Base-by-base conservation (phyloP, 2,888 invertebrate genomes). In the Sialis lutaria region DNA sequence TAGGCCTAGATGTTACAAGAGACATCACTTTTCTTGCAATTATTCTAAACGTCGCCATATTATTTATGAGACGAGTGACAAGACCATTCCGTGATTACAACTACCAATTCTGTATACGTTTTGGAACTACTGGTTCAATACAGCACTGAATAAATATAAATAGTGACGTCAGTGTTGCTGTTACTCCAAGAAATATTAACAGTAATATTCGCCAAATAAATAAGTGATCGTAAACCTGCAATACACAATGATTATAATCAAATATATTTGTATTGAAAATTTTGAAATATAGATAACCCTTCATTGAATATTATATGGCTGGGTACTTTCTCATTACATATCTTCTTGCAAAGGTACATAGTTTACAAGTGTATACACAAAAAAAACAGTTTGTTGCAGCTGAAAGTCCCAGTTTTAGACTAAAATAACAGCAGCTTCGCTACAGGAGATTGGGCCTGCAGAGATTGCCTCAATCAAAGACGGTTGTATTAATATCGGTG, bases 201-300 rank as follows among this genome's bases (percentile, higher is more conserved):
- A 73, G 60, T 35, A 67, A 54, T 43, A 66, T 61, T 52, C 71
- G 66, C 65, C 72, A 72, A 46, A 75, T 59, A 51, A 70, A 69
- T 32, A 65, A 57, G 50, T 69, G 68, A 56, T 75, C 74, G 50
- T 70, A 71, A 37, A 68, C 65, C 75, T 75, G 60, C 42, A 66
- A 69, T 53, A 50, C 44, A 55, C 53, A 52, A 48, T 46, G 9
- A 10, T 2, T 22, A 22, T 22, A 22, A 22, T 22, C 22, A 22
- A 2, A 22, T 22, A 4, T 22, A 22, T 22, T 22, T 22, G 22
- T 22, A 22, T 22, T 22, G 22, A 22, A 22, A 2, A 22, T 22
- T 22, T 22, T 22, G 22, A 22, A 22, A 22, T 22, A 22, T 22
- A 22, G 22, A 22, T 22, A 22, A 22, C 22, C 22, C 22, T 22